A percentile compares a stretch with the other conserved stretches of the same genome.
phyloP scores from a whole-genome alignment of 2,888 invertebrate genomes.

The Nemotelus nigrinus region DNA sequence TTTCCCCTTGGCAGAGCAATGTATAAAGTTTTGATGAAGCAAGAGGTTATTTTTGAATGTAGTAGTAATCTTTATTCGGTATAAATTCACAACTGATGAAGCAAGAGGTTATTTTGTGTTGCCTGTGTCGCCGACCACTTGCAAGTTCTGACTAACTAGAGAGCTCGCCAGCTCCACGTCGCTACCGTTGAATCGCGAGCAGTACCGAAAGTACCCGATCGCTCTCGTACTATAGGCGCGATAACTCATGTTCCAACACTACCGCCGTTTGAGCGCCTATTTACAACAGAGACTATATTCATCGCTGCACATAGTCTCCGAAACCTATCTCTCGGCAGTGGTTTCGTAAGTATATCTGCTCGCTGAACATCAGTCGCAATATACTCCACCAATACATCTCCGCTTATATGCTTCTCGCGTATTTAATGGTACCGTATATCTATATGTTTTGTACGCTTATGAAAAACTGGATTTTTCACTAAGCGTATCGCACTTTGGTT shows the following conservation, averaged over 20 bases:
- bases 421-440: neutral
- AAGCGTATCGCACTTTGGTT: neutral
- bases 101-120: too few species aligned
- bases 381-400: neutral
- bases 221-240: too few species aligned
- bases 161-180: too few species aligned
- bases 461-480: neutral
- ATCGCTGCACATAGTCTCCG: neutral
- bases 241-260: neutral
- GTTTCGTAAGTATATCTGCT: neutral
- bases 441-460: slow-evolving; percentile 1
- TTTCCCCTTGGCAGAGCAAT: too few species aligned
- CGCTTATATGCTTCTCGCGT: neutral
- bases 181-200: too few species aligned
- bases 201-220: too few species aligned
- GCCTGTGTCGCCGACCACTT: too few species aligned
- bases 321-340: neutral
- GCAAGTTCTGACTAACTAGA: too few species aligned
- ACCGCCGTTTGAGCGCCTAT: neutral
- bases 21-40: too few species aligned
- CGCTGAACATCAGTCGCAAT: neutral
- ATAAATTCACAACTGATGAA: too few species aligned
- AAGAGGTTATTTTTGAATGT: too few species aligned
- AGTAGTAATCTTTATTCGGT: too few species aligned
- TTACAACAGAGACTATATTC: neutral